phyloP scores from a whole-genome alignment of 2,888 invertebrate species.

The Lathronympha strigana region DNA sequence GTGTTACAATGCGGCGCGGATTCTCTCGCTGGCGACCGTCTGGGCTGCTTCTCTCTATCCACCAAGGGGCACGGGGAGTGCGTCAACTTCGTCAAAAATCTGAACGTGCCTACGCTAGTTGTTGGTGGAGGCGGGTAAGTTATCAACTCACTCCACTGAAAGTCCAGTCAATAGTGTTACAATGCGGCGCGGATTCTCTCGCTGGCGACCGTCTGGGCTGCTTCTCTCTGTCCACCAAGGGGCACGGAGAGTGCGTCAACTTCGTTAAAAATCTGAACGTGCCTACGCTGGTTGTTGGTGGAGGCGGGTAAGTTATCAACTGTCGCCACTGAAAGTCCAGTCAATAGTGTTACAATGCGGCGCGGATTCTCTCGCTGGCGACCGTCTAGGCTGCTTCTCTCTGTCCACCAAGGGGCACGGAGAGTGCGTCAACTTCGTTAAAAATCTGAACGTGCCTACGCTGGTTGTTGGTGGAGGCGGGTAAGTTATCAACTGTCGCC shows the following conservation, averaged over 20 bases:
- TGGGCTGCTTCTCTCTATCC: constrained; percentile 98
- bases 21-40: constrained; percentile 95
- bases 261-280: constrained; percentile 96
- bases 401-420: constrained; percentile 97
- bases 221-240: constrained; percentile 97
- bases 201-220: constrained; percentile 98
- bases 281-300: constrained; percentile 95
- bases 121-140: constrained; percentile 89
- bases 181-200: constrained; percentile 99
- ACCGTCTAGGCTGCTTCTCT: constrained; percentile 97
- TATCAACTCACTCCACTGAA: too few species aligned
- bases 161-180: constrained; percentile 98
- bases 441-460: constrained; percentile 95
- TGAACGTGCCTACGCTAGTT: constrained; percentile 96
- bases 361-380: constrained; percentile 98
- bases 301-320: constrained; percentile 86
- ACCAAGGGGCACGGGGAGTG: constrained; percentile 99
- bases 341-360: constrained; percentile 99
- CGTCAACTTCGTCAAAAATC: constrained; percentile 96
- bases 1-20: constrained; percentile 99
- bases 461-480: constrained; percentile 93
- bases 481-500: too few species aligned
- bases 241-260: constrained; percentile 99
- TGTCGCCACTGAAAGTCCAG: too few species aligned
- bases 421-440: constrained; percentile 98